These are phyloP conservation scores for Allophyes oxyacanthae DNA, from an alignment of 2,888 invertebrate genomes.

Conservation along the genomic window DNA sequence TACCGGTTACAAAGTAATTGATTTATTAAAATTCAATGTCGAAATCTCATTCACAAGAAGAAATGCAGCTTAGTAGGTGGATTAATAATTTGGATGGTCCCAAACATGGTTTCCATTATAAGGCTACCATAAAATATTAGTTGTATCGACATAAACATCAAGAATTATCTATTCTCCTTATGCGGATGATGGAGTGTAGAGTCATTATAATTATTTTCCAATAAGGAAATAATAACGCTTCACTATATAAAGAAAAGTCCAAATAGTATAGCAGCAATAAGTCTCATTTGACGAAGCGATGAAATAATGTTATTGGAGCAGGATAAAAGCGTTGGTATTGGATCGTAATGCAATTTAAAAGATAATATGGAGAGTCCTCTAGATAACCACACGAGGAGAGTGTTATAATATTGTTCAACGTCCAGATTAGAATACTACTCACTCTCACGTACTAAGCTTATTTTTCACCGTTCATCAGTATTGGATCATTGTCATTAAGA, in stretches of 20 bases:
- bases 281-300: conserved; percentile 15
- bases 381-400: conserved; percentile 37
- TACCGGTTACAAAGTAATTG: conserved; percentile 11
- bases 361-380: conserved; percentile 43
- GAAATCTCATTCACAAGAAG: conserved; percentile 15
- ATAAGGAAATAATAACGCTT: conserved; percentile 38
- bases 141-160: conserved; percentile 22
- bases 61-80: conserved; percentile 25
- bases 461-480: conserved; percentile 9
- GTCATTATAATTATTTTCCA: conserved; percentile 24
- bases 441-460: conserved; percentile 33
- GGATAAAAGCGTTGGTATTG: conserved; percentile 31
- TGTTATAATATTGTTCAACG: conserved; percentile 28
- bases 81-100: conserved; percentile 17
- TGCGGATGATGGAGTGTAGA: conserved; percentile 17
- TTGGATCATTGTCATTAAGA: too few relatives aligned
- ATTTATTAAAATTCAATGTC: conserved; percentile 7
- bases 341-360: conserved; percentile 38
- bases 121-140: conserved; percentile 26
- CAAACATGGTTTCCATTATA: conserved; percentile 35
- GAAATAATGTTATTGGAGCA: conserved; percentile 28
- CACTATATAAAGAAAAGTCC: conserved; percentile 23
- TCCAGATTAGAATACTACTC: conserved; percentile 35
- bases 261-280: conserved; percentile 1
- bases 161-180: conserved; percentile 29